A percentile compares a stretch with the other conserved stretches of the same genome.
These are phyloP conservation scores for Orussus abietinus DNA, from an alignment of 1,140 invertebrate species.

Conservation along the genomic window DNA sequence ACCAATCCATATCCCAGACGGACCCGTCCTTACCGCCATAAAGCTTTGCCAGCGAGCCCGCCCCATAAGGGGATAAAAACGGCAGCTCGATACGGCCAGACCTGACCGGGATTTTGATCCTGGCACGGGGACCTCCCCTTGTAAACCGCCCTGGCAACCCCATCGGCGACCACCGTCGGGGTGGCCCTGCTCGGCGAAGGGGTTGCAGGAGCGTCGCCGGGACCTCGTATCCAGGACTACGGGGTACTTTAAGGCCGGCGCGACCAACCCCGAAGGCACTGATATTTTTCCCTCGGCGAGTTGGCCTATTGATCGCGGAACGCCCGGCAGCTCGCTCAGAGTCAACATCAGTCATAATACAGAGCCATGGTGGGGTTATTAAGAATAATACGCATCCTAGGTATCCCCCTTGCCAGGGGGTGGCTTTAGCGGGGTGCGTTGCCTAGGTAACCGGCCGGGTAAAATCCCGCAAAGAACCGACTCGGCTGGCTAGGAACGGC, in stretches of 20 bases:
- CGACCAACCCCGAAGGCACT: conserved; percentile 36
- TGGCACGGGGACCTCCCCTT: too few species aligned
- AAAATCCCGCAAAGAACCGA: conserved; percentile 50
- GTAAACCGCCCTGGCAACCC: too few species aligned
- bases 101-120: too few species aligned
- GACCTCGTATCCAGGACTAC: too few species aligned
- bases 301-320: conserved; percentile 48
- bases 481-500: conserved; percentile 17
- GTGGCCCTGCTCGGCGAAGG: too few species aligned
- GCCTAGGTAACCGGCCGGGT: conserved; percentile 51
- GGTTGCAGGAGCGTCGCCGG: too few species aligned
- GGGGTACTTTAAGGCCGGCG: conserved; percentile 28
- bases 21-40: too few species aligned
- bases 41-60: too few species aligned
- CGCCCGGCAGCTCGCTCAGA: conserved; percentile 32
- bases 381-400: conserved; percentile 56
- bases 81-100: too few species aligned
- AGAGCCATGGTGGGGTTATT: conserved; percentile 51
- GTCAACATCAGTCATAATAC: conserved; percentile 56
- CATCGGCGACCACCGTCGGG: too few species aligned
- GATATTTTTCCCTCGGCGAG: conserved; percentile 34
- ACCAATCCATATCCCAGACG: too few species aligned
- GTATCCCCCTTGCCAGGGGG: conserved; percentile 21
- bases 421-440: conserved; percentile 27
- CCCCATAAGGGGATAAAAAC: too few species aligned